Evolutionary conservation across 2,797 vertebrate genomes (phyloP).

Genomic region (Karalla daura): DNA sequence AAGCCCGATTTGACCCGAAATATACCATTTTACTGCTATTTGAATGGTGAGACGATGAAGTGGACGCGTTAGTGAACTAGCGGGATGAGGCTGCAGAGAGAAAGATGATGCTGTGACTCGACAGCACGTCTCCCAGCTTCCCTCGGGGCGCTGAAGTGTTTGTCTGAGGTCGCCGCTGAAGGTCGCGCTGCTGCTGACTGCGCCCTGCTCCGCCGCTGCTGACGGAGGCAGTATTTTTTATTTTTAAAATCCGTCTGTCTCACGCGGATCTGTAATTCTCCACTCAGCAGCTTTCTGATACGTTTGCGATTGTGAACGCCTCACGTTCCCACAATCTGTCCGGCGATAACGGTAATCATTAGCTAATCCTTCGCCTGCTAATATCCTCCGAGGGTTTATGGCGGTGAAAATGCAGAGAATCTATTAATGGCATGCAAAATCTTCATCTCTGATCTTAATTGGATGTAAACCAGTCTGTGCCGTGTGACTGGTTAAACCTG

Average conservation of each 20-base stretch:
- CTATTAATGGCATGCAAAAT: constrained; percentile 44
- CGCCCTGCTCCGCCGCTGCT: constrained; percentile 46
- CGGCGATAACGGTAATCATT: constrained; percentile 36
- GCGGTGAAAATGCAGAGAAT: constrained; percentile 37
- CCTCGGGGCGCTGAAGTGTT: constrained; percentile 51
- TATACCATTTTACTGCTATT: not conserved
- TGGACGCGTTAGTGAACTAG: not conserved
- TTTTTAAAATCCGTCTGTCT: constrained; percentile 21
- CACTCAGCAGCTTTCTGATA: constrained; percentile 52
- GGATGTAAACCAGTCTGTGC: constrained; percentile 23
- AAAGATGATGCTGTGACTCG: constrained; percentile 20
- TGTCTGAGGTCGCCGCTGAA: constrained; percentile 60
- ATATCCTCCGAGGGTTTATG: constrained; percentile 27
- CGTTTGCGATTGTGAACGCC: constrained; percentile 1
- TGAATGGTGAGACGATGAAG: not conserved
- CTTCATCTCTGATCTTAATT: constrained; percentile 58
- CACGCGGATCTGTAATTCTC: constrained; percentile 15
- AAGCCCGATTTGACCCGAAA: not conserved
- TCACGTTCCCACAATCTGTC: constrained; percentile 29
- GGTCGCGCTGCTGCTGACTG: constrained; percentile 66
- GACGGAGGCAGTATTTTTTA: constrained; percentile 56
- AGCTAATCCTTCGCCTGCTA: constrained; percentile 44
- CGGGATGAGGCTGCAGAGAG: constrained; percentile 13
- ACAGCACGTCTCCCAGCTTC: constrained; percentile 33
- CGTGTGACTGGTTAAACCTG: constrained; percentile 30